Evolutionary conservation across 92 coral and sea anemone species (phyloP), one percentile per base, ranked within the genome.

Genomic region (Zoanthus sansibaricus): DNA sequence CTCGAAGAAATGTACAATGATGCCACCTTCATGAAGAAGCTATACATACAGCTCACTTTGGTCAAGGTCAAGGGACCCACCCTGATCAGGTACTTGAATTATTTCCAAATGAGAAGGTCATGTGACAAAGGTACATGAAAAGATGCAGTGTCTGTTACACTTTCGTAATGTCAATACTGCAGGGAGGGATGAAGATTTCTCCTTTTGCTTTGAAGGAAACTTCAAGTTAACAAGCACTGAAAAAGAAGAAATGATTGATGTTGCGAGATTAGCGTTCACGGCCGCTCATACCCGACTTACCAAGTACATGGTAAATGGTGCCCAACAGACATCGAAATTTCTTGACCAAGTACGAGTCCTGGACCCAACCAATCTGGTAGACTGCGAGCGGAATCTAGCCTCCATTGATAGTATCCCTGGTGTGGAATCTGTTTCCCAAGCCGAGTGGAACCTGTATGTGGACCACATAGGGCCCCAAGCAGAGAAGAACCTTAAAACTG

Each of bases 261-360:
- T 83, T 11, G 62, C 66, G 1, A 90, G 42, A 1, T 74, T 71
- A 59, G 90, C 93, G 0, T 92, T 92, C 64, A 32, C 20, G 18
- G 89, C 84, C 33, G 88, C 95, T 15, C 86, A 83, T 33, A 18
- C 77, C 1, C 90, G 87, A 71, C 86, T 92, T 3, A 9, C 70
- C 61, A 90, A 92, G 90, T 92, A 83, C 54, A 75, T 92, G 37
- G 78, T 71, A 2, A 91, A 92, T 72, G 93, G 95, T 8, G 92
- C 89, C 0, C 90, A 90, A 58, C 91, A 90, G 66, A 91, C 93
- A 44, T 33, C 75, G 6, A 56, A 72, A 37, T 92, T 92, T n/a
- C 82, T 90, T 20, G 86, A 87, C 4, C 83, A 91, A 86, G 21
- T 49, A 46, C 68, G 77, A 56, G 73, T 92, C 0, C 83, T 90